These are phyloP conservation scores for Microctenopoma stevenorrisi DNA, from an alignment of 2,797 vertebrate species.

Conservation along the genomic window DNA sequence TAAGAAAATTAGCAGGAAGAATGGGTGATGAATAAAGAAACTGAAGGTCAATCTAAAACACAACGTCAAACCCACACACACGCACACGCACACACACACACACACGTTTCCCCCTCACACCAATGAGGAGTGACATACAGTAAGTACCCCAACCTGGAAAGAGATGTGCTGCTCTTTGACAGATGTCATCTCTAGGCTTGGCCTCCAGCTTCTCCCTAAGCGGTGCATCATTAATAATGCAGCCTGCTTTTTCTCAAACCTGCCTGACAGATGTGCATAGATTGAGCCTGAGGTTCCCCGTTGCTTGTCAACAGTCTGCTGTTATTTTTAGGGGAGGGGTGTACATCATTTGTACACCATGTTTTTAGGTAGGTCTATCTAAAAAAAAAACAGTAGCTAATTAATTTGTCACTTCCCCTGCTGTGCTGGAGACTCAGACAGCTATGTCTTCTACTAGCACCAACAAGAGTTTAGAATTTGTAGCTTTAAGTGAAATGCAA, in stretches of 20 bases:
- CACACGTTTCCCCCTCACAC: conserved; percentile 3
- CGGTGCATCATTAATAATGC: conserved; percentile 78
- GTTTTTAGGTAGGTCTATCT: conserved; percentile 55
- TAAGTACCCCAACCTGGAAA: conserved; percentile 51
- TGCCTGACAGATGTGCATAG: conserved; percentile 76
- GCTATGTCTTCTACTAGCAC: background rate
- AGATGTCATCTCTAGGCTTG: conserved; percentile 71
- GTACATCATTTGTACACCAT: conserved; percentile 35
- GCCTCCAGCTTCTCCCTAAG: conserved; percentile 72
- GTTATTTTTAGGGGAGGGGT: conserved; percentile 66
- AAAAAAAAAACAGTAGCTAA: conserved; percentile 49
- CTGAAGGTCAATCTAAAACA: conserved; percentile 50
- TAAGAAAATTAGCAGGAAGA: conserved; percentile 43
- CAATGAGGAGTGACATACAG: conserved; percentile 23
- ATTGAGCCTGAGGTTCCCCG: conserved; percentile 67
- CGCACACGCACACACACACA: background rate
- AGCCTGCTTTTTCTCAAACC: conserved; percentile 71
- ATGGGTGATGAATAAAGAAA: conserved; percentile 41
- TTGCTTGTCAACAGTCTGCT: conserved; percentile 63
- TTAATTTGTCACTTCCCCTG: conserved; percentile 42
- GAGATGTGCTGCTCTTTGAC: conserved; percentile 67
- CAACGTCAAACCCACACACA: conserved; percentile 8
- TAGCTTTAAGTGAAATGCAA: no score
- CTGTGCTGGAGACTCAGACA: conserved; percentile 5
- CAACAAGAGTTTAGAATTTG: background rate